Evolutionary conservation across 23 tunicate species (phyloP).

Genomic region (Ascidia mentula): DNA sequence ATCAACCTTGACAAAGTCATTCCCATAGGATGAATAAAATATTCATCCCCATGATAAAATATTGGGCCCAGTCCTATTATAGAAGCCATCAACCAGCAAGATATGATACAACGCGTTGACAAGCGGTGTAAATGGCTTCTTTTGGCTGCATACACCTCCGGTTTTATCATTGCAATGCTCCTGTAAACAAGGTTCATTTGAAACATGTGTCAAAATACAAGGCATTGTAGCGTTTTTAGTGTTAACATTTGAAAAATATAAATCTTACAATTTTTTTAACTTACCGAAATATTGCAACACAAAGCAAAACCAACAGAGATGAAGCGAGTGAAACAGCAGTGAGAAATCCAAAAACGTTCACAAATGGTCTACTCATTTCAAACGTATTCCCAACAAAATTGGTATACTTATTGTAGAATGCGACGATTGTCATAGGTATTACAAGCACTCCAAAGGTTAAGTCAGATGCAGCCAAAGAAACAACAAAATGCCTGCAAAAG

Average conservation of each 20-base stretch:
- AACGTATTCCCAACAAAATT: neutral
- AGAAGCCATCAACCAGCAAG: conserved; percentile 15
- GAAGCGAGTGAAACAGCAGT: conserved; percentile 29
- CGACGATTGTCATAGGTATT: conserved; percentile 25
- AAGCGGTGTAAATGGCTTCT: neutral
- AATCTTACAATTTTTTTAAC: no score
- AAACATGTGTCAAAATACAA: neutral
- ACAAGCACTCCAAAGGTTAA: conserved; percentile 22
- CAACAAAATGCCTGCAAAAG: conserved; percentile 29
- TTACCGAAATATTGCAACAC: conserved; percentile 22
- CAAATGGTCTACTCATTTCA: neutral
- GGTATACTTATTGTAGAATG: conserved; percentile 7
- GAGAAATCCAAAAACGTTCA: conserved; percentile 30
- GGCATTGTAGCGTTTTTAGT: no score
- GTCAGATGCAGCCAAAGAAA: conserved; percentile 37
- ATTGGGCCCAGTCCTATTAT: conserved; percentile 23
- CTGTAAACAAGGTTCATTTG: conserved; percentile 1
- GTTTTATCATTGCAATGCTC: conserved; percentile 14
- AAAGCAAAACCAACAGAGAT: conserved; percentile 21
- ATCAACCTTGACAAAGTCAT: conserved; percentile 34
- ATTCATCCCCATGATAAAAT: conserved; percentile 19
- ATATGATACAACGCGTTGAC: neutral
- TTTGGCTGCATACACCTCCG: conserved; percentile 5
- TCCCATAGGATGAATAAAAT: conserved; percentile 28
- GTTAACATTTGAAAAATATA: no score